Conservation (phyloP, 2,113 vertebrate genomes). For the Xenopus borealis region DNA sequence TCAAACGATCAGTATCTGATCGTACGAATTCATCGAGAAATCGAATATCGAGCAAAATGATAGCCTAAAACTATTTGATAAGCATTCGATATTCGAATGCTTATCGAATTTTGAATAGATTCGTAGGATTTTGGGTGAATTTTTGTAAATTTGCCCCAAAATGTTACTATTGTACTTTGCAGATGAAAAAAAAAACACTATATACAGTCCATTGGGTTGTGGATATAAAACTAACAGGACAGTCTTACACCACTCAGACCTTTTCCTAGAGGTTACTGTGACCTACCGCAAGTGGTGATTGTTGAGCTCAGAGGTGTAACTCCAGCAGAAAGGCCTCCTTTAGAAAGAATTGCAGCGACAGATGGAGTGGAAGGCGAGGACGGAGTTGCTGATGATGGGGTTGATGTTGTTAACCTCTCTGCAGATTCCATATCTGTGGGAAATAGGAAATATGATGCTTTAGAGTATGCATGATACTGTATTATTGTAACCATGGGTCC, state of each 20-base stretch:
- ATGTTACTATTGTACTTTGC: not conserved
- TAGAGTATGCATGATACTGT: too few species aligned
- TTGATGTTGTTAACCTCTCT: conserved; percentile 74
- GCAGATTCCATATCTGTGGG: conserved; percentile 87
- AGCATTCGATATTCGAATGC: too few species aligned
- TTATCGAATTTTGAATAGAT: too few species aligned
- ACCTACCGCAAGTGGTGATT: conserved; percentile 85
- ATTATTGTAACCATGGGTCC: too few species aligned
- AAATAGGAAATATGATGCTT: conserved; percentile 10
- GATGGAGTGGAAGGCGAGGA: conserved; percentile 70
- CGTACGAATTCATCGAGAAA: too few species aligned
- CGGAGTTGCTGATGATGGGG: conserved; percentile 71
- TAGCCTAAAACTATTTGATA: too few species aligned
- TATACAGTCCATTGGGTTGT: not conserved
- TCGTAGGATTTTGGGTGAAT: too few species aligned
- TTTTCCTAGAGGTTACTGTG: not conserved
- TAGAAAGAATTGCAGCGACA: conserved; percentile 63
- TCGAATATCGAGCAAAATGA: too few species aligned
- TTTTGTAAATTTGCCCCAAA: too few species aligned
- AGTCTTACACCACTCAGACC: not conserved
- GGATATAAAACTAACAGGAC: not conserved
- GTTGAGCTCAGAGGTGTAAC: conserved; percentile 70
- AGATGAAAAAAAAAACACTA: not conserved
- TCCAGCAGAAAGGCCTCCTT: conserved; percentile 71
- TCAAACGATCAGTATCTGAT: too few species aligned